Evolutionary conservation across 2,113 vertebrate genomes (phyloP), one percentile per base, ranked within the genome.

Genomic region (Nycticorax nycticorax): DNA sequence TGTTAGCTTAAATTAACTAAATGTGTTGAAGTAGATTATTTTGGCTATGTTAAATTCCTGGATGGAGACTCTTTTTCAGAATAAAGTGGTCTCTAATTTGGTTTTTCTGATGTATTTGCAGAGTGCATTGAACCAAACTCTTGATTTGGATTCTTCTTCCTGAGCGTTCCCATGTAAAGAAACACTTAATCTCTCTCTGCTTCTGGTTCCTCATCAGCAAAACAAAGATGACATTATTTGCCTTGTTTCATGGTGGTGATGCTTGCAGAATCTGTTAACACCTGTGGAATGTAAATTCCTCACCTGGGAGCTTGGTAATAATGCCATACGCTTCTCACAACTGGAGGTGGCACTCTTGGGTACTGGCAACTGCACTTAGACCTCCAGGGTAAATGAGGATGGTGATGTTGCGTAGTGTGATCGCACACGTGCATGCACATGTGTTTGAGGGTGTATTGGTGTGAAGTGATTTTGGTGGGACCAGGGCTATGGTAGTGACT

Each of bases 341-440:
- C 8, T n/a, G 48, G 53, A 63, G 69, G 37, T 27, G 24, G 27
- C 27, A 45, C 68, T 88, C 27, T 6, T 74, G 53, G 45, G 37
- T 80, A 64, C 57, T 80, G n/a, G 59, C 35, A 88, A 19, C 32
- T 41, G 47, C 72, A 52, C 32, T 43, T 55, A 75, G 30, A 47
- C 24, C 72, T 86, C 56, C 27, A 26, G 47, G 67, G 35, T 28
- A 75, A 63, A 74, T 20, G 27, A 67, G 23, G 28, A 33, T 52
- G 48, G 64, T 67, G 72, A 33, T 28, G n/a, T 5, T 84, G 20
- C 22, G 8, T 23, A 23, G 13, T 28, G 50, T 43, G 48, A 21
- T 52, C n/a, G 9, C n/a, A 23, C 14, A 22, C 8, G 14, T 10
- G 12, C 4, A 6, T 56, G 7, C 3, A 1, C 27, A 4, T 0